These are phyloP conservation scores for Catharus ustulatus DNA, from an alignment of 2,797 vertebrate species.

Conservation along the genomic window DNA sequence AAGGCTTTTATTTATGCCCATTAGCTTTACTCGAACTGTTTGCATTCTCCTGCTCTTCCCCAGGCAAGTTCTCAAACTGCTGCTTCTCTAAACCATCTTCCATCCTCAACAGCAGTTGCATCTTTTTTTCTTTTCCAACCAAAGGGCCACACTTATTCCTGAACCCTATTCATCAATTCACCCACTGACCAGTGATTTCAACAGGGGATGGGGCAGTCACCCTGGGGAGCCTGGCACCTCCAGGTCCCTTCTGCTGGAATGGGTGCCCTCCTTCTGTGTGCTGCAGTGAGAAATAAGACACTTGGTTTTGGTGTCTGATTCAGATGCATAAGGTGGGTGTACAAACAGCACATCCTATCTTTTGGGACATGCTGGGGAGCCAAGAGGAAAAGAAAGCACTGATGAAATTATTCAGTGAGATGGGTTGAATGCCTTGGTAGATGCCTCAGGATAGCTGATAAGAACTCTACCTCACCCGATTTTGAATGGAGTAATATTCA, in stretches of 20 bases:
- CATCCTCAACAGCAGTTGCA: neutral
- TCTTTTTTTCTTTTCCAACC: neutral
- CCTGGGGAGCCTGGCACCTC: neutral
- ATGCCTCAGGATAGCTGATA: neutral
- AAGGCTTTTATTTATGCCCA: constrained; percentile 31
- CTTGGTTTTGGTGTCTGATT: neutral
- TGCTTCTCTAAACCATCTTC: neutral
- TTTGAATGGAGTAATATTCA: neutral
- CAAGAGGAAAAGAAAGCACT: neutral
- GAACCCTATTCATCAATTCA: neutral
- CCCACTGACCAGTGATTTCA: no score
- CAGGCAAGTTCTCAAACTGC: neutral
- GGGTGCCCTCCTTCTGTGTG: neutral
- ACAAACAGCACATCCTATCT: neutral
- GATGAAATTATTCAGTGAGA: neutral
- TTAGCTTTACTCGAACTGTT: neutral
- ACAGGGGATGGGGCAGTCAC: fast-evolving
- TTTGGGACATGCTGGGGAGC: neutral
- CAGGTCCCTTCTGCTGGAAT: neutral
- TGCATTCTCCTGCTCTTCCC: neutral
- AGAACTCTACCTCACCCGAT: neutral
- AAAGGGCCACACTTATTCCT: neutral
- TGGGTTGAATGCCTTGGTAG: neutral
- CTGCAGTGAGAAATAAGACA: neutral
- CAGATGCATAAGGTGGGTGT: neutral